These are phyloP conservation scores for Ricordea florida DNA, from an alignment of 92 coral and sea anemone genomes.

Conservation along the genomic window DNA sequence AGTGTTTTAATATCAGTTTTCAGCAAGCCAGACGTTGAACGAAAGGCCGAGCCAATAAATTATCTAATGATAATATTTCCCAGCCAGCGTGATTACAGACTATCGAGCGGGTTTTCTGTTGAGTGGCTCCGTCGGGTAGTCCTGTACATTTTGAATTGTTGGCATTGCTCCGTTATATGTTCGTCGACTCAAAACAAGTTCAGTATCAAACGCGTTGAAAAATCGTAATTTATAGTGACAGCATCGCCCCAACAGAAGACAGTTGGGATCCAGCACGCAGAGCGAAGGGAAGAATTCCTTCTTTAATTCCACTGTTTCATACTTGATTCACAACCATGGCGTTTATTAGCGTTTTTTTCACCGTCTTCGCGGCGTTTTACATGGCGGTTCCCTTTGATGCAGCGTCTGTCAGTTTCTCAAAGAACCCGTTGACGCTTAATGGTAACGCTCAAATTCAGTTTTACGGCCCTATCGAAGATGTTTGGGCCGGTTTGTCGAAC, in stretches of 20 bases:
- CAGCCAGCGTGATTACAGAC: no score
- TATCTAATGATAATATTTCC: no score
- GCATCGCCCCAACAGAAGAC: neutral
- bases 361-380: neutral
- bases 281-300: neutral
- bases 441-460: constrained; percentile 63
- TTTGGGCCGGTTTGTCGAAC: constrained; percentile 69
- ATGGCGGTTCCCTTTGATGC: neutral
- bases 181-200: neutral
- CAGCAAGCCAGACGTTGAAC: no score
- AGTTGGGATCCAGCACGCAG: neutral
- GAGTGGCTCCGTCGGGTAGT: no score
- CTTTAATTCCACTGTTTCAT: neutral
- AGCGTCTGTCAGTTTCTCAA: neutral
- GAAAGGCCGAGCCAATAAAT: no score
- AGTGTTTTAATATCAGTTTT: no score
- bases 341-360: neutral
- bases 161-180: neutral
- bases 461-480: constrained; percentile 35
- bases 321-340: neutral
- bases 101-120: no score
- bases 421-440: constrained; percentile 27
- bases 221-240: neutral
- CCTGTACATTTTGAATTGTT: no score
- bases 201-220: neutral